phyloP scores from a whole-genome alignment of 2,113 vertebrate genomes.

The Notarius lentiginosus region DNA sequence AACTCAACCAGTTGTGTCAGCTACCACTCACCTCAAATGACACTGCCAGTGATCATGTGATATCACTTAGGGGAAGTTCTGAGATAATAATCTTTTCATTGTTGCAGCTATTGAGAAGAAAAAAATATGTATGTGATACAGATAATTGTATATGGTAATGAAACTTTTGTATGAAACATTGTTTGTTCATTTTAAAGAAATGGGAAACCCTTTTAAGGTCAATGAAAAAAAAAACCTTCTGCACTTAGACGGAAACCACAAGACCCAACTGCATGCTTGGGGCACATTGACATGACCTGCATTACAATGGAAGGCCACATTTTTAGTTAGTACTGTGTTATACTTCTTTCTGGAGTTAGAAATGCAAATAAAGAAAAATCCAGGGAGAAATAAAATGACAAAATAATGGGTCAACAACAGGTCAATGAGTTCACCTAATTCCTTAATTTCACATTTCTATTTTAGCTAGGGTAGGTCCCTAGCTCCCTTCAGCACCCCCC shows the following conservation, averaged over 20 bases:
- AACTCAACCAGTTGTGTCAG: slow-evolving; percentile 41
- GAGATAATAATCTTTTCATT: slow-evolving; percentile 16
- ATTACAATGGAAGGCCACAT: not conserved
- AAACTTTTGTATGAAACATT: not conserved
- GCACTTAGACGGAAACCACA: slow-evolving; percentile 32
- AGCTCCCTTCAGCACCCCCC: too few relatives aligned
- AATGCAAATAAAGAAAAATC: slow-evolving; percentile 8
- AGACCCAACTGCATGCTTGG: slow-evolving; percentile 22
- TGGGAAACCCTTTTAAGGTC: not conserved
- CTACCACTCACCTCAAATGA: slow-evolving; percentile 36
- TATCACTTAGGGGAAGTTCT: slow-evolving; percentile 9
- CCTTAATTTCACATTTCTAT: not conserved
- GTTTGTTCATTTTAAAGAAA: not conserved
- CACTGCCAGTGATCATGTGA: slow-evolving; percentile 34
- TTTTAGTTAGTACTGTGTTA: not conserved
- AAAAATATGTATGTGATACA: not conserved
- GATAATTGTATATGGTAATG: not conserved
- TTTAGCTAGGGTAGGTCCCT: too few relatives aligned
- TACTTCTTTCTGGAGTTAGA: not conserved
- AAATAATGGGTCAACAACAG: slow-evolving; percentile 24
- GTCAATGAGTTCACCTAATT: not conserved
- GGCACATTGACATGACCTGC: slow-evolving; percentile 14
- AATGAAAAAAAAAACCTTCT: slow-evolving; percentile 14
- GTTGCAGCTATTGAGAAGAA: not conserved
- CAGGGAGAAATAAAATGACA: not conserved